Evolutionary conservation across 2,113 vertebrate species (phyloP), one percentile per base, ranked within the genome.

Genomic region (Erythrocercus mccallii): DNA sequence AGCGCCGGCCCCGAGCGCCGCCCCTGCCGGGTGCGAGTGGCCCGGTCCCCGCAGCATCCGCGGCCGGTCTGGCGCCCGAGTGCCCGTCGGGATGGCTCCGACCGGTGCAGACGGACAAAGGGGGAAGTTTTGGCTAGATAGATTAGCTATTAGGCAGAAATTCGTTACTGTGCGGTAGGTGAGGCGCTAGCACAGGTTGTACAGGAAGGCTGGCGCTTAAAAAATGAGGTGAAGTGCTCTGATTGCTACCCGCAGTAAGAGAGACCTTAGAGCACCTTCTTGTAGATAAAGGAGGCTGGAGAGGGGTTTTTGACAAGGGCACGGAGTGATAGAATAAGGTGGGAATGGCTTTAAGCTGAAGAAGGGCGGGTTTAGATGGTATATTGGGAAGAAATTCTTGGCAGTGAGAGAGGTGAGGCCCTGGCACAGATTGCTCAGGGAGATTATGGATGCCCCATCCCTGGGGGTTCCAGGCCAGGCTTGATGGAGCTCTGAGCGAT

Each of bases 51-150:
- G 47, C 73, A 30, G 73, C 42, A 27, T 42, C 50, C 35, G 13
- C 40, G 10, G 73, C 30, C 28, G 50, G 5, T 19, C 33, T 23
- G 57, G 57, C 10, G 15, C n/a, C 50, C 25, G 3, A 4, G 9
- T 17, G 25, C 47, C 25, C 13, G 9, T 5, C 19, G 7, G 21
- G 31, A 4, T 21, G 76, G 42, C 50, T 42, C 17, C 11, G 2
- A 1, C 7, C 13, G 8, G 10, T 11, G 23, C 23, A 2, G 28
- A 2, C 5, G 9, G 48, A 20, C 12, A 37, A 31, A 9, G 8
- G 9, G 38, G 20, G 3, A 9, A 5, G 11, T 17, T 86, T 37
- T 22, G 37, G 17, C 22, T 42, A 1, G 35, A 3, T 15, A 2
- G 4, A 33, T 3, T 28, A 7, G 33, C 0, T 53, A 3, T 14